Base-by-base conservation (phyloP, 1,140 invertebrate species). In the Rhagoletis zephyria region DNA sequence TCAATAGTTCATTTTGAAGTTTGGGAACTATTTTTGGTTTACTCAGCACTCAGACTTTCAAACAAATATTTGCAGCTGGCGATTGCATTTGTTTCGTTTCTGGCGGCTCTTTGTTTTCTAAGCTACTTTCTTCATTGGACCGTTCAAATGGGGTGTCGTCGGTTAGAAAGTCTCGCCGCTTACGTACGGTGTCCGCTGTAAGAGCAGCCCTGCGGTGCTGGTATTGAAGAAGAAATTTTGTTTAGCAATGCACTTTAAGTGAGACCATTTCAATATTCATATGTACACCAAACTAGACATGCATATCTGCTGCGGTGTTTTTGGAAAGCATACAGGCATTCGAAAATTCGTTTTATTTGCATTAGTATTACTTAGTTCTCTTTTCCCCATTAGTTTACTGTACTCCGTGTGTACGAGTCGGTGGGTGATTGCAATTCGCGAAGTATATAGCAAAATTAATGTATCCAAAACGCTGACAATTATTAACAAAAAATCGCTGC, bases 1-100 rank as follows among this genome's bases (percentile, higher is more conserved):
- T 81, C 74, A 81, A 81, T 81, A 81, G 74, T 81, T 81, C 74
- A 48, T 45, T 81, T 81, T 19, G 74, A 19, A 56, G 74, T 81
- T 81, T 81, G 48, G 74, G 48, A 81, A 81, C 48, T 81, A 48
- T 81, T 74, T 81, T 81, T 81, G 42, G 12, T 51, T 81, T 81
- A 56, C n/a, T 30, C 56, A 30, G 16, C 16, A 42, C 48, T 16
- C 48, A 56, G 74, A 5, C 51, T 81, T 81, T 81, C 74, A 51
- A 81, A 19, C 14, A 56, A 81, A 19, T 81, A 59, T 81, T 56
- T 56, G 48, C 61, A 63, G 4, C 16, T 14, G 4, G 61, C 16
- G 16, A 14, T 63, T 63, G 61, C n/a, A 16, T 4, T 14, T 63
- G 12, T 63, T 63, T 63, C 61, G 12, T 30, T 30, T 30, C 30